Base-by-base conservation (phyloP, 23 tunicate genomes). In the Aplidium turbinatum region DNA sequence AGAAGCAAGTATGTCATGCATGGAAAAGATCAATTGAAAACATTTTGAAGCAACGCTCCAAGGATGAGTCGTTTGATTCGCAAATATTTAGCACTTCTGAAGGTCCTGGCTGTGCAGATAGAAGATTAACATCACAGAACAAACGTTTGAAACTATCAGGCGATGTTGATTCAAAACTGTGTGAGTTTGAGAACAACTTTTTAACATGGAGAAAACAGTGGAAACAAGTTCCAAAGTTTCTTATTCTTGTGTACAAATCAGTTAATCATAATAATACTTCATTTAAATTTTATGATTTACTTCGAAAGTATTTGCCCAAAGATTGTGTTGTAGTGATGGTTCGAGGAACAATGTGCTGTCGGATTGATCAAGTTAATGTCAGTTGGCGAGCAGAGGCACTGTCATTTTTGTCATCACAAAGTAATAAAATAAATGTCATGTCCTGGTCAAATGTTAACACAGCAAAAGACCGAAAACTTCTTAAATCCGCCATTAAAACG, bases 311-410 rank as follows among this genome's bases (percentile, higher is more conserved):
- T 70, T 11, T 30, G 2, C 76, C 76, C 25, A 70, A 70, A 21
- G 76, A 70, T 36, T 47, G 58, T 47, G 38, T 47, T 6, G 35
- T 70, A 3, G 38, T 70, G 4, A 70, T 70, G 76, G 4, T 70
- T 13, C n/a, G 58, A 27, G 38, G 76, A 3, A 3, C 58, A 6
- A 46, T 70, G 58, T 70, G 76, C 23, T 70, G 76, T 28, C 73
- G 52, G 4, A 5, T 22, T 3, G 23, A 9, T 66, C 20, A 27
- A 26, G 39, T 47, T 32, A 47, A 47, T 18, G 33, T 28, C 19
- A 29, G 27, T 6, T 47, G 33, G 21, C 21, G 38, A 28, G 35
- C 58, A 3, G 76, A 70, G 30, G 58, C 76, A 11, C 29, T 70
- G 35, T 27, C n/a, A 26, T 28, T 70, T 9, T 34, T 48, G 23